Evolutionary conservation across 2,113 vertebrate species (phyloP), one percentile per base, ranked within the genome.

Genomic region (Xyliphius kryptos): DNA sequence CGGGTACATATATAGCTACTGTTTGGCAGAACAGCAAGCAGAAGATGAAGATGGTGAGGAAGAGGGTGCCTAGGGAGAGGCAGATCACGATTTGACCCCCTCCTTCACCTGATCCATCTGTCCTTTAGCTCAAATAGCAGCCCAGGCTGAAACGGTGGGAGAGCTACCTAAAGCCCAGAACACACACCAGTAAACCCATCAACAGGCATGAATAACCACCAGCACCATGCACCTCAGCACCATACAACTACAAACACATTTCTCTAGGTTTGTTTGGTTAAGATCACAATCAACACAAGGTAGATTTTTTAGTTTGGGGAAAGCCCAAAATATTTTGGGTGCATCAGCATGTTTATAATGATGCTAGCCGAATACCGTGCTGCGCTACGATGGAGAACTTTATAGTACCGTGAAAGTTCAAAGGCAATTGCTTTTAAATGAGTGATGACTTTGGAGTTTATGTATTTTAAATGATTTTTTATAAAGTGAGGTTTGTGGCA

Each of bases 21-120:
- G 16, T 3, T 15, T 37, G 17, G 19, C 1, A 16, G 12, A 4
- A 14, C 8, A 5, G 1, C 12, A 15, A 41, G 43, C 47, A 9
- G 12, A 41, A 10, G 67, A 51, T 21, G 57, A 48, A 16, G 38
- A 7, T 6, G 8, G 19, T n/a, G 46, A 50, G 52, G 36, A 38
- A 46, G 19, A 58, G 57, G 53, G 46, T 26, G 20, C 36, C 41
- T 40, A 19, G 19, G 40, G 56, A 61, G 36, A 51, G 56, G 6
- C 11, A 8, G 36, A 62, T 66, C 46, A 62, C 38, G 40, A 46
- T 57, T 26, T 53, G 22, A n/a, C n/a, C 47, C 37, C 55, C 55
- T 66, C 55, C 63, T 48, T 41, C 72, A 44, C 49, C 54, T 63
- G 32, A 49, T 63, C 64, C 44, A 67, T 70, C 68, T 67, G 72